These are phyloP conservation scores for Melanotus villosus DNA, from an alignment of 2,888 invertebrate species.

Conservation along the genomic window DNA sequence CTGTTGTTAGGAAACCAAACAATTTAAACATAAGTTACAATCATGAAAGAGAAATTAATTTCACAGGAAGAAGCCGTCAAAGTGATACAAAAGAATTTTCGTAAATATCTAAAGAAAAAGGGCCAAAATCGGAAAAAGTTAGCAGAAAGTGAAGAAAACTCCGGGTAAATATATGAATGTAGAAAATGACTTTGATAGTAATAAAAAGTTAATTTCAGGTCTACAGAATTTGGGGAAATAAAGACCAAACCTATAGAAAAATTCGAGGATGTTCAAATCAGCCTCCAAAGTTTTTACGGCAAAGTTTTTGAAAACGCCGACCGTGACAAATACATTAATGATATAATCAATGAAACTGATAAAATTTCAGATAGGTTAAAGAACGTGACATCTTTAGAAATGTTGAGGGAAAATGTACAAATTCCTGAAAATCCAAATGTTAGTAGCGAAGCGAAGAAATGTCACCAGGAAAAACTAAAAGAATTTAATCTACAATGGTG, in stretches of 20 bases:
- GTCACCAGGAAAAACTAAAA: slow-evolving; percentile 38
- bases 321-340: slow-evolving; percentile 17
- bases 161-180: background rate
- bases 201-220: background rate
- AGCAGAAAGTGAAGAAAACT: background rate
- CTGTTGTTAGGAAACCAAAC: slow-evolving; percentile 11
- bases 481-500: slow-evolving; percentile 40
- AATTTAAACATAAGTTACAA: background rate
- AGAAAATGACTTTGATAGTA: background rate
- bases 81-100: slow-evolving; percentile 40
- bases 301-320: background rate
- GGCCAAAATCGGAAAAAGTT: background rate
- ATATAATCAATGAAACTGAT: slow-evolving; percentile 11
- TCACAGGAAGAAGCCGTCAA: slow-evolving; percentile 18
- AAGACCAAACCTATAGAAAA: background rate
- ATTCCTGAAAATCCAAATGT: background rate
- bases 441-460: slow-evolving; percentile 23
- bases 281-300: slow-evolving; percentile 12
- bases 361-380: slow-evolving; percentile 22
- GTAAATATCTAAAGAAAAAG: slow-evolving; percentile 35
- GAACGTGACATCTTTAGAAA: slow-evolving; percentile 15
- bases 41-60: background rate
- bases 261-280: background rate
- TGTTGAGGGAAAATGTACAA: background rate
- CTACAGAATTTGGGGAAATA: background rate